Percentiles rank a stretch among this genome's conserved stretches.
phyloP scores from a whole-genome alignment of 64 coral and sea anemone species.

The Hydrozoanthus tunicans region DNA sequence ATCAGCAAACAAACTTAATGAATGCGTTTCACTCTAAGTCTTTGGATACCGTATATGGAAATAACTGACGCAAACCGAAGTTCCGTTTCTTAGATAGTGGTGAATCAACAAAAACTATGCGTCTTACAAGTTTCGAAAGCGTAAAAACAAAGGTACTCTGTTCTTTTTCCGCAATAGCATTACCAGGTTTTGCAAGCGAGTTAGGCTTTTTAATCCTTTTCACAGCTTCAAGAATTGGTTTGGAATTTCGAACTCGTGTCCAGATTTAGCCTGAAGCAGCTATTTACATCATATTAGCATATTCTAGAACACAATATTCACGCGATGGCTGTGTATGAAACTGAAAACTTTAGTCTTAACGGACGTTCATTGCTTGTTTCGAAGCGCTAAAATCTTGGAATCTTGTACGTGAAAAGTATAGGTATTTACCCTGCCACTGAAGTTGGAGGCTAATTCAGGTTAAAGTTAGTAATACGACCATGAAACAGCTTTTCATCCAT shows the following conservation, averaged over 20 bases:
- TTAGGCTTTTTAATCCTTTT: background rate
- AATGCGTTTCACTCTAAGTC: background rate
- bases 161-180: background rate
- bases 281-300: constrained; percentile 39
- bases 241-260: background rate
- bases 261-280: constrained; percentile 2
- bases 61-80: background rate
- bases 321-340: constrained; percentile 10
- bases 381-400: background rate
- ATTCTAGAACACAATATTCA: constrained; percentile 20
- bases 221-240: background rate
- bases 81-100: background rate
- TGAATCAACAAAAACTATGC: background rate
- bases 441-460: background rate
- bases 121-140: background rate
- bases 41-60: constrained; percentile 8
- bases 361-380: background rate
- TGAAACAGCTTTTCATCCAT: background rate
- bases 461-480: background rate
- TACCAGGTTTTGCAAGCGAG: background rate
- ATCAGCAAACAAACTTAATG: background rate
- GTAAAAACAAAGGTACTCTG: background rate
- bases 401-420: too few relatives aligned
- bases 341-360: background rate
- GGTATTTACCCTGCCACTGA: background rate